Evolutionary conservation across 2,797 vertebrate genomes (phyloP).

Genomic region (Enteromius viviparus): DNA sequence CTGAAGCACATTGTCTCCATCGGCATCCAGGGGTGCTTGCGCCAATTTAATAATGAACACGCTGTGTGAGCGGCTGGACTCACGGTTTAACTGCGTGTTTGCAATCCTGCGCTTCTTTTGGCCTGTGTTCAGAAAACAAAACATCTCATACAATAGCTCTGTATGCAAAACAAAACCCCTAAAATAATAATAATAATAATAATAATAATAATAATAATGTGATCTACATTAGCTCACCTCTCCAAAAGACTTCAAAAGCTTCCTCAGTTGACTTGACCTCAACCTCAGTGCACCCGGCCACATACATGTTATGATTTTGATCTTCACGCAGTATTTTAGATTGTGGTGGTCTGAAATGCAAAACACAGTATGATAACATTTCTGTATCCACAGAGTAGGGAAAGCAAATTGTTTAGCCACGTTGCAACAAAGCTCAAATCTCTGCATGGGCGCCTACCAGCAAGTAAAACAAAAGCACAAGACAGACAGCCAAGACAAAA

Average conservation of each 20-base stretch:
- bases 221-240: constrained; percentile 76
- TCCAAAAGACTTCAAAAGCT: constrained; percentile 97
- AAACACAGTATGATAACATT: constrained; percentile 21
- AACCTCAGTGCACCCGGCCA: constrained; percentile 90
- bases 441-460: constrained; percentile 19
- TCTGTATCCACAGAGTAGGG: constrained; percentile 21
- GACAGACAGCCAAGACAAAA: constrained; percentile 38
- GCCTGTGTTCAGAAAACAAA: constrained; percentile 72
- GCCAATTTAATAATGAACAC: constrained; percentile 95
- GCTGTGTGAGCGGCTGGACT: constrained; percentile 96
- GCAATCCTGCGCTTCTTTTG: constrained; percentile 95
- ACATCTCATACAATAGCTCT: background rate
- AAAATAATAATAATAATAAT: background rate
- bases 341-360: constrained; percentile 85
- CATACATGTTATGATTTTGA: constrained; percentile 97
- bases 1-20: constrained; percentile 92
- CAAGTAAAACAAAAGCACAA: constrained; percentile 44
- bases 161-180: background rate
- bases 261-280: constrained; percentile 98
- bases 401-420: constrained; percentile 2
- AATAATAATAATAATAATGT: background rate
- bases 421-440: background rate
- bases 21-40: constrained; percentile 93
- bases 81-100: constrained; percentile 92
- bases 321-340: constrained; percentile 93